These are phyloP conservation scores for Patella depressa DNA, from an alignment of 2,888 invertebrate genomes.

Conservation along the genomic window DNA sequence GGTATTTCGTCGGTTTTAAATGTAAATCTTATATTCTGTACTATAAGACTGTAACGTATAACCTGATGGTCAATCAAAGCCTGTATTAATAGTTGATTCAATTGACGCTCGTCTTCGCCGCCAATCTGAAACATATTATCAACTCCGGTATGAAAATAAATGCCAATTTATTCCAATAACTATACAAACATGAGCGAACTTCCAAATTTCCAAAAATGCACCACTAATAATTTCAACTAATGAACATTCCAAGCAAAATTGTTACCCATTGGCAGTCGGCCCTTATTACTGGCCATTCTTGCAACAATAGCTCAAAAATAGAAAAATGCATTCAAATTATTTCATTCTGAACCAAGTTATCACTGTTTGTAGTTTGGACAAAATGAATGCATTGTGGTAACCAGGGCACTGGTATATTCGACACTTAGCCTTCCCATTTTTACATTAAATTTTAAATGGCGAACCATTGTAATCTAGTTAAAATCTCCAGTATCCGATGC, in stretches of 20 bases:
- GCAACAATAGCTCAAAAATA: too few relatives aligned
- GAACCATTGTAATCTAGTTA: too few relatives aligned
- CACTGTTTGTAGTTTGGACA: too few relatives aligned
- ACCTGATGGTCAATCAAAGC: slow-evolving; percentile 57
- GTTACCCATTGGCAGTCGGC: neutral
- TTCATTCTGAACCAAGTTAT: too few relatives aligned
- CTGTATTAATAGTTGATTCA: slow-evolving; percentile 43
- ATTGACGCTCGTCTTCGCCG: slow-evolving; percentile 45
- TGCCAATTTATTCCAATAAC: neutral
- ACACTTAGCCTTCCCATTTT: too few relatives aligned
- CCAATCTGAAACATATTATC: slow-evolving; percentile 42
- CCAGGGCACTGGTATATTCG: too few relatives aligned
- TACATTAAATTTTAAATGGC: too few relatives aligned
- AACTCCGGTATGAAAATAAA: neutral
- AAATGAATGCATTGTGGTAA: too few relatives aligned
- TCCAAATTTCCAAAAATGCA: neutral
- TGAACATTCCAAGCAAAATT: neutral
- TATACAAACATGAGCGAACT: too few relatives aligned
- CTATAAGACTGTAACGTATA: slow-evolving; percentile 60
- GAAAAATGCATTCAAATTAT: too few relatives aligned
- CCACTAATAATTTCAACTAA: neutral
- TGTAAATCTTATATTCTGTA: slow-evolving; percentile 23
- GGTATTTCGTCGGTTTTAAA: neutral
- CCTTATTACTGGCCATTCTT: too few relatives aligned
- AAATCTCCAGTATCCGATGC: too few relatives aligned